Evolutionary conservation across 2,888 invertebrate species (phyloP).

Genomic region (Phaedon cochleariae): DNA sequence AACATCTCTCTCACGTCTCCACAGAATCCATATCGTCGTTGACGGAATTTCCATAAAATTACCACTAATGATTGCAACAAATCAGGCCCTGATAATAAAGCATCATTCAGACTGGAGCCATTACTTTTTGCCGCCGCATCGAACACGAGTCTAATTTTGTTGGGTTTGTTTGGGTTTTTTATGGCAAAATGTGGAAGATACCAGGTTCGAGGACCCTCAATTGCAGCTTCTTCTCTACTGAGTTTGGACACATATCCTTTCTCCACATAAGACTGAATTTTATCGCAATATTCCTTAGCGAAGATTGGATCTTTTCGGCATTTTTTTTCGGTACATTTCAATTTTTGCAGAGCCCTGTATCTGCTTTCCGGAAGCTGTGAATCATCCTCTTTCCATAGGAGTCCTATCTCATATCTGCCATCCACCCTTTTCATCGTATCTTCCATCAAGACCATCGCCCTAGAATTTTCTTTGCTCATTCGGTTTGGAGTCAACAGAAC

Average conservation of each 20-base stretch:
- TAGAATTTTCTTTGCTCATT: neutral
- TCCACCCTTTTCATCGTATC: neutral
- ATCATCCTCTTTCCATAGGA: neutral
- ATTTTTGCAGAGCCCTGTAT: too few relatives aligned
- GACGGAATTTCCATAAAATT: conserved; percentile 1
- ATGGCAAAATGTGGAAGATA: conserved; percentile 11
- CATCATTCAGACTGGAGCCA: neutral
- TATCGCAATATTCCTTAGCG: neutral
- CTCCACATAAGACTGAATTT: neutral
- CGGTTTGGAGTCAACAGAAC: neutral
- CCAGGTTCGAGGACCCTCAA: neutral
- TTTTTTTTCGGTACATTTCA: neutral
- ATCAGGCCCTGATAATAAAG: too few relatives aligned
- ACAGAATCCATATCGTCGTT: neutral
- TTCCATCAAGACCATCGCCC: neutral
- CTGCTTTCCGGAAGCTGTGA: too few relatives aligned
- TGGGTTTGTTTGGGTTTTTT: neutral
- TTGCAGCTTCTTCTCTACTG: neutral
- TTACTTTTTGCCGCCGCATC: too few relatives aligned
- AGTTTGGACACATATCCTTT: conserved; percentile 5
- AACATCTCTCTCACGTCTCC: conserved; percentile 2
- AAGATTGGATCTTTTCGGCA: neutral
- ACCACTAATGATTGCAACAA: neutral
- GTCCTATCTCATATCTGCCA: neutral
- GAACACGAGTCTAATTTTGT: too few relatives aligned